phyloP scores from a whole-genome alignment of 2,888 invertebrate species.

The Dryadula phaetusa region DNA sequence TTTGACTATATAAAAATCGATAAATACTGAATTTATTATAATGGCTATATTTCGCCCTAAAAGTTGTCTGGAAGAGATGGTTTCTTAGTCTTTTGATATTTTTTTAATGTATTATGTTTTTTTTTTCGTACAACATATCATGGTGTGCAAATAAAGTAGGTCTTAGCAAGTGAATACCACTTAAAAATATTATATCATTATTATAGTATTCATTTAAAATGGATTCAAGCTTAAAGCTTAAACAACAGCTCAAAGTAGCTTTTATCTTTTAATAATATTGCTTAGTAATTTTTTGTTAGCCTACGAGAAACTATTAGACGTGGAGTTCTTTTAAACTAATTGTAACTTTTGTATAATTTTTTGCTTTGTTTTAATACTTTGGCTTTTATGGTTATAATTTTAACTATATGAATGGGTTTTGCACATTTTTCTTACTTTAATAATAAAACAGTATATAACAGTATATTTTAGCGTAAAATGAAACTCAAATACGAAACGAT shows the following conservation, averaged over 20 bases:
- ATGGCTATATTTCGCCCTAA: too few relatives aligned
- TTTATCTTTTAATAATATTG: slow-evolving; percentile 11
- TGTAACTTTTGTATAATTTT: not conserved
- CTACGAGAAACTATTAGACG: slow-evolving; percentile 12
- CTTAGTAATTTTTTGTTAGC: slow-evolving; percentile 10
- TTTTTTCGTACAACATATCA: too few relatives aligned
- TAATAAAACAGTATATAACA: not conserved
- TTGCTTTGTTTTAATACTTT: not conserved
- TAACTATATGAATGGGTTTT: not conserved
- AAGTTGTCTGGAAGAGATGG: too few relatives aligned
- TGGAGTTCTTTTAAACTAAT: not conserved
- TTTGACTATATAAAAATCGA: too few relatives aligned
- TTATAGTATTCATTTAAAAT: slow-evolving; percentile 13
- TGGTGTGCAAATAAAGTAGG: too few relatives aligned
- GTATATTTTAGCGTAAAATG: not conserved
- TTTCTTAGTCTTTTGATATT: too few relatives aligned
- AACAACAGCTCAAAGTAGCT: slow-evolving; percentile 16
- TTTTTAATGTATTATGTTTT: too few relatives aligned
- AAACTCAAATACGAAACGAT: not conserved
- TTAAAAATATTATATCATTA: slow-evolving; percentile 9
- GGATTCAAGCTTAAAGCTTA: slow-evolving; percentile 12
- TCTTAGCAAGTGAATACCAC: not conserved
- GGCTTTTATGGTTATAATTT: not conserved
- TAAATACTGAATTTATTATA: too few relatives aligned
- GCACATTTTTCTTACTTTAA: not conserved